These are phyloP conservation scores for Cabera pusaria DNA, from an alignment of 2,888 invertebrate species.

Conservation along the genomic window DNA sequence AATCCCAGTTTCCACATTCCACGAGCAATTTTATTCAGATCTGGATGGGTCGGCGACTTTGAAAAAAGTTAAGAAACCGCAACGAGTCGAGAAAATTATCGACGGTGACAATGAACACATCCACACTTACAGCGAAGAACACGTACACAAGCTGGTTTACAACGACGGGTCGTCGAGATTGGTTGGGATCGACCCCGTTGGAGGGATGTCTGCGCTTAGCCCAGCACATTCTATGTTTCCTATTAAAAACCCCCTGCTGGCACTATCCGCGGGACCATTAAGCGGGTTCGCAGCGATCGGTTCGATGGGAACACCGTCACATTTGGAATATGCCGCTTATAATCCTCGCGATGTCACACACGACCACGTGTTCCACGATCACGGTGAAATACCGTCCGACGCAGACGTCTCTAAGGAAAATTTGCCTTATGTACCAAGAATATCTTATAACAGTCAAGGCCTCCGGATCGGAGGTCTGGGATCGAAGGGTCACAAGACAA, in stretches of 20 bases:
- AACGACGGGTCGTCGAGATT: conserved; percentile 45
- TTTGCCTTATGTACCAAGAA: conserved; percentile 58
- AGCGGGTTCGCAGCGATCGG: conserved; percentile 53
- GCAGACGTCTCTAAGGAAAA: conserved; percentile 59
- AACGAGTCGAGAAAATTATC: conserved; percentile 77
- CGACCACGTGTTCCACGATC: conserved; percentile 77
- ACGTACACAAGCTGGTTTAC: conserved; percentile 72
- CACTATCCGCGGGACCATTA: conserved; percentile 52
- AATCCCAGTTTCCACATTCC: conserved; percentile 68
- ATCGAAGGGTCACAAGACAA: conserved; percentile 49
- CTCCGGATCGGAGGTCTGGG: conserved; percentile 48
- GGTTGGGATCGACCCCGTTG: conserved; percentile 50
- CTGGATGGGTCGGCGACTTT: conserved; percentile 70
- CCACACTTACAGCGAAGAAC: conserved; percentile 78
- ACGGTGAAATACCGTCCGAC: conserved; percentile 69
- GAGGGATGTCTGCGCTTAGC: conserved; percentile 50
- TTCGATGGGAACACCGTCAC: conserved; percentile 60
- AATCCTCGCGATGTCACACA: conserved; percentile 77
- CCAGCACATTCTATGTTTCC: conserved; percentile 54
- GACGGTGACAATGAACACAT: conserved; percentile 80
- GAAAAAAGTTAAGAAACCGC: conserved; percentile 71
- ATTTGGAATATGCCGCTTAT: conserved; percentile 70
- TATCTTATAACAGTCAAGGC: conserved; percentile 67
- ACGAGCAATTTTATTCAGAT: conserved; percentile 78
- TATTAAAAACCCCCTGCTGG: conserved; percentile 56